phyloP scores from a whole-genome alignment of 2,888 invertebrate species.

The Limnephilus marmoratus region DNA sequence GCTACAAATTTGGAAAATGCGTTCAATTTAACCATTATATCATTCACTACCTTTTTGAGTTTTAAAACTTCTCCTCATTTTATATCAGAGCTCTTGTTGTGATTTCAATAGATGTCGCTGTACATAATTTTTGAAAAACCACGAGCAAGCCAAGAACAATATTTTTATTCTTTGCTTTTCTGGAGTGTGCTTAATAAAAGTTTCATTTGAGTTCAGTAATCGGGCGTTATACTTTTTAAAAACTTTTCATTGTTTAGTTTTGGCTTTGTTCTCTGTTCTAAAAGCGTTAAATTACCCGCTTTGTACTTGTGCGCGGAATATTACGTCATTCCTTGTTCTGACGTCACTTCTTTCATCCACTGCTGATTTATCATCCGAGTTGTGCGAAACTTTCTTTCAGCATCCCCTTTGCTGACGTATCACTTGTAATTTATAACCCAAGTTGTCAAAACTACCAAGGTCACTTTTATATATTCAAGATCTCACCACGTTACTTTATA shows the following conservation, averaged over 20 bases:
- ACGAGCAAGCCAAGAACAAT: neutral
- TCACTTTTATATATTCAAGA: neutral
- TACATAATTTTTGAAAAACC: neutral
- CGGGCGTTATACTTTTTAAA: neutral
- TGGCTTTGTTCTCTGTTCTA: neutral
- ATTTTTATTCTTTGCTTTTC: neutral
- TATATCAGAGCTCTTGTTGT: too few relatives aligned
- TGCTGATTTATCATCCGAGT: conserved; percentile 17
- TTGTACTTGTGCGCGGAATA: neutral
- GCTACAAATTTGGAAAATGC: too few relatives aligned
- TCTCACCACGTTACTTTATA: neutral
- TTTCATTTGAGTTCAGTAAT: neutral
- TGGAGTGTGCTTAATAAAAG: neutral
- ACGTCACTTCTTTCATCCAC: neutral
- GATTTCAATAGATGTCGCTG: too few relatives aligned
- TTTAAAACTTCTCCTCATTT: too few relatives aligned
- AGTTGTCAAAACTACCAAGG: neutral
- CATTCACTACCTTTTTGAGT: too few relatives aligned
- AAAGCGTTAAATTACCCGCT: neutral
- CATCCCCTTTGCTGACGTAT: conserved; percentile 9
- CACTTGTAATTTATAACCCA: neutral
- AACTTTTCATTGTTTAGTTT: conserved; percentile 17
- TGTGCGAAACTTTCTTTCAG: neutral
- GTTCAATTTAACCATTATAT: too few relatives aligned
- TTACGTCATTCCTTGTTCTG: neutral